Evolutionary conservation across 2,113 vertebrate species (phyloP), one percentile per base, ranked within the genome.

Genomic region (Microcebus murinus): DNA sequence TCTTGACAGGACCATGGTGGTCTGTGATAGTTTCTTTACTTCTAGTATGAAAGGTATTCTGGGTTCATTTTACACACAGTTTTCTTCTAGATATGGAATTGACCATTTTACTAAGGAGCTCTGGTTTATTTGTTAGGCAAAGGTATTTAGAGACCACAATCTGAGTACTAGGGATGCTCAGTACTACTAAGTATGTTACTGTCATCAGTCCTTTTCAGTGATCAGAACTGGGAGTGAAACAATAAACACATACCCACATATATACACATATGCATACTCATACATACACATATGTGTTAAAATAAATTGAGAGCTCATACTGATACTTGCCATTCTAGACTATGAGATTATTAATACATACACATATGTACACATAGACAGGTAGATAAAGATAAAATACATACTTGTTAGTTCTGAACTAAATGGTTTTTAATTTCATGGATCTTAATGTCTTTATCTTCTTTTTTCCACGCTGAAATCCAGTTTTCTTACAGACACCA

Each of bases 191-290:
- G 23, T 61, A 34, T 87, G 18, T 77, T 87, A 39, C 8, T 76
- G 31, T 94, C 63, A 82, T 27, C 65, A 87, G 65, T 82, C 10
- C 10, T 94, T 96, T 91, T 91, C 77, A 70, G 50, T 70, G 68
- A 13, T 87, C 59, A 45, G 42, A 83, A 25, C 42, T 94, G 42
- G n/a, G 52, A 50, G 50, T 65, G 31, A 67, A 25, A 70, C 36
- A 36, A 31, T 34, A 68, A 65, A n/a, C n/a, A 42, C 15, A 20
- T 52, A 48, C 13, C 20, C 13, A 23, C 21, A 42, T 9, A 27
- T 17, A 1, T 45, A 77, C 55, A 84, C 52, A 15, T 55, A 55
- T 55, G 52, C 52, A 55, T 55, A 55, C 52, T 17, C 15, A 55
- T 55, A 55, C 15, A 55, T 55, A 55, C 15, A 55, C 52, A 55